Evolutionary conservation across 2,888 invertebrate genomes (phyloP).

Genomic region (Zaprionus lineosus): DNA sequence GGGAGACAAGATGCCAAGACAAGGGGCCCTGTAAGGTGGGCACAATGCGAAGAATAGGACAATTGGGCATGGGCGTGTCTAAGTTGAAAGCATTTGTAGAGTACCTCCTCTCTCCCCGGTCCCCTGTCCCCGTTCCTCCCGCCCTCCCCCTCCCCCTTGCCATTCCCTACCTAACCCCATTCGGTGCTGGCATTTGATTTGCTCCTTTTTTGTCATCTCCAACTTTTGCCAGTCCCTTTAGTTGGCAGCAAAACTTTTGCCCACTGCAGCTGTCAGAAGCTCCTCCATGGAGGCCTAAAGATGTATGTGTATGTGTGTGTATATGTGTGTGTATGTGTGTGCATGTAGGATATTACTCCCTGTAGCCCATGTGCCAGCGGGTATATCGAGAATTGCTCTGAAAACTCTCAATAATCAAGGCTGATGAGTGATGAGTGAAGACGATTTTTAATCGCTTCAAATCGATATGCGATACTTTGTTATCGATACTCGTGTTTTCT

Average conservation of each 20-base stretch:
- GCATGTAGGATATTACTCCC: too few species aligned
- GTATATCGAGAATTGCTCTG: too few species aligned
- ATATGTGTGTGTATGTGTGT: not conserved
- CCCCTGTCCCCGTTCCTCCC: not conserved
- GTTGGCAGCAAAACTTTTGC: slow-evolving; percentile 39
- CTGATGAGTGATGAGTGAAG: too few species aligned
- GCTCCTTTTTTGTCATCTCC: slow-evolving; percentile 26
- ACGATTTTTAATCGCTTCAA: too few species aligned
- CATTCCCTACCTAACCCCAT: not conserved
- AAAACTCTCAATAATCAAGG: too few species aligned
- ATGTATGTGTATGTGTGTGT: not conserved
- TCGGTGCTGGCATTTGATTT: slow-evolving; percentile 54
- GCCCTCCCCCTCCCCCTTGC: not conserved
- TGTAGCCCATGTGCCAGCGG: too few species aligned
- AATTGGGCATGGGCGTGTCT: slow-evolving; percentile 56
- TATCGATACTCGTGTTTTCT: too few species aligned
- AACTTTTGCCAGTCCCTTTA: slow-evolving; percentile 30
- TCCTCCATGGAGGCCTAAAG: slow-evolving; percentile 36
- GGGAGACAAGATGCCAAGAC: not conserved
- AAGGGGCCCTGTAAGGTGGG: slow-evolving; percentile 12
- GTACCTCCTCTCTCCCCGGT: slow-evolving; percentile 11
- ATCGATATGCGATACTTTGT: too few species aligned
- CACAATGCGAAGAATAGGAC: slow-evolving; percentile 46
- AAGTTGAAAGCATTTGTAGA: slow-evolving; percentile 57
- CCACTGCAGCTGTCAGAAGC: slow-evolving; percentile 44